These are phyloP conservation scores for Sinonovacula constricta DNA, from an alignment of 1,140 invertebrate genomes.

Conservation along the genomic window DNA sequence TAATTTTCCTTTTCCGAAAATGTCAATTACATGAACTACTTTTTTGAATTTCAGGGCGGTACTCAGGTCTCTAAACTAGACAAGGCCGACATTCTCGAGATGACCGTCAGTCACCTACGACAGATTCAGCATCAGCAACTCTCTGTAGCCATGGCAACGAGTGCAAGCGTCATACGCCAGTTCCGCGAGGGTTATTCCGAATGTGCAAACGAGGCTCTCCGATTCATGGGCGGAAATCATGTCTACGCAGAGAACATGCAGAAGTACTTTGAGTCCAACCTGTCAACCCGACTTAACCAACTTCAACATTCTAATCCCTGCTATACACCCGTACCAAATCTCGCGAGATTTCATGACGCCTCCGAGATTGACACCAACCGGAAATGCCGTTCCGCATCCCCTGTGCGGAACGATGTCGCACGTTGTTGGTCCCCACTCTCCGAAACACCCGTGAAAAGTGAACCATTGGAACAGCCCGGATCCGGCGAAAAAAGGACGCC, in stretches of 20 bases:
- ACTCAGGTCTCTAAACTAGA: constrained; percentile 93
- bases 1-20: no score
- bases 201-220: constrained; percentile 90
- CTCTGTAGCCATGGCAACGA: constrained; percentile 84
- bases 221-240: constrained; percentile 89
- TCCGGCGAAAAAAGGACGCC: background rate
- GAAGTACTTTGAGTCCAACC: constrained; percentile 18
- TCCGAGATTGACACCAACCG: background rate
- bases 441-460: constrained; percentile 1
- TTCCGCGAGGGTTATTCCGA: constrained; percentile 93
- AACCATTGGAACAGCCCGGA: background rate
- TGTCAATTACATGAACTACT: no score
- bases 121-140: constrained; percentile 57
- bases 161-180: constrained; percentile 88
- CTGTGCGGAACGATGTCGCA: background rate
- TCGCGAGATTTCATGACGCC: background rate
- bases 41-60: constrained; percentile 54
- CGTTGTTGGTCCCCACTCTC: background rate
- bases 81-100: constrained; percentile 97
- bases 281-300: background rate
- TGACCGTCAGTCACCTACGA: constrained; percentile 95
- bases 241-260: constrained; percentile 67
- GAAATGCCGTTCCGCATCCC: constrained; percentile 1
- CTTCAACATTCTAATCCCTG: background rate
- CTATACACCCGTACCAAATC: background rate